Evolutionary conservation across 1,140 invertebrate species (phyloP).

Genomic region (Neotoxoptera formosana): DNA sequence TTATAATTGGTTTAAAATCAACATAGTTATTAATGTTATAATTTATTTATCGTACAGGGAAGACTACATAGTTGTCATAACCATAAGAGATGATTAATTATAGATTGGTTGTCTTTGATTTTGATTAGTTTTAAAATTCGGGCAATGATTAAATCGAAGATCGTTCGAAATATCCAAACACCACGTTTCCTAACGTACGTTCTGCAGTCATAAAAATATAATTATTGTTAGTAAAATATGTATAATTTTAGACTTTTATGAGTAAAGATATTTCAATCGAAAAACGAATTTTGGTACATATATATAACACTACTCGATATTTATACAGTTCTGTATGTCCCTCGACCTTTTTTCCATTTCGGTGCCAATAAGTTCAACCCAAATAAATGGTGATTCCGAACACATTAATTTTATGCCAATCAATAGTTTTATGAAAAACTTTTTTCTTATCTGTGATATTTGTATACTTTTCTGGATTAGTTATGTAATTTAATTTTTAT

Average conservation of each 20-base stretch:
- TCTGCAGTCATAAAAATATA: not conserved
- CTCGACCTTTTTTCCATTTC: not conserved
- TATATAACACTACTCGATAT: not conserved
- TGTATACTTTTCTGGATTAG: not conserved
- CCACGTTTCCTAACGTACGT: not conserved
- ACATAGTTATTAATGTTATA: no score
- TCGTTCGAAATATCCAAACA: not conserved
- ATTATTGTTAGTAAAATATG: not conserved
- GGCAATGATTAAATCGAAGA: not conserved
- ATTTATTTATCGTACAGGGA: no score
- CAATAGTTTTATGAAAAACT: not conserved
- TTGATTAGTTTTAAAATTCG: no score
- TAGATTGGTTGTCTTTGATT: not conserved
- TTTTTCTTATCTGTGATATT: not conserved
- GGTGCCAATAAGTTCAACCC: no score
- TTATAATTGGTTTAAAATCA: no score
- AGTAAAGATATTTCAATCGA: not conserved
- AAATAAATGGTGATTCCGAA: not conserved
- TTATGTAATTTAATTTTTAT: not conserved
- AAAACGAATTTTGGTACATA: no score
- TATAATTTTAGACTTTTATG: not conserved
- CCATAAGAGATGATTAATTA: not conserved
- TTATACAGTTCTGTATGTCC: not conserved
- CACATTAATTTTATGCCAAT: no score
- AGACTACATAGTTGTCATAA: not conserved